Conservation (phyloP, 1,140 invertebrate genomes). For the Sitophilus oryzae region DNA sequence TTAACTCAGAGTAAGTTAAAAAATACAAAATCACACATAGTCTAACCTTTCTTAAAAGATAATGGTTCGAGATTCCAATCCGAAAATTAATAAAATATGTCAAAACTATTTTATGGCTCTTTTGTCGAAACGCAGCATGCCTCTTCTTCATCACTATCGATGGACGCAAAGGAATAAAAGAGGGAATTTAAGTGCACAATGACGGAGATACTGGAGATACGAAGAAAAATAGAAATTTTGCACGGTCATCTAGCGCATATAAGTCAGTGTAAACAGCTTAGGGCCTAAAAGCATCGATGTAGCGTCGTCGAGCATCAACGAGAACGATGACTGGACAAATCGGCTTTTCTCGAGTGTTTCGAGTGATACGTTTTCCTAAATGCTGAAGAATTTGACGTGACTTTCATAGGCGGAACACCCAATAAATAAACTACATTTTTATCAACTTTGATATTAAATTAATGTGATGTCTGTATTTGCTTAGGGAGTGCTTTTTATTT, state of each 20-base stretch:
- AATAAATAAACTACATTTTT: too few species aligned
- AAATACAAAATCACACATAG: background rate
- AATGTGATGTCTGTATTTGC: too few species aligned
- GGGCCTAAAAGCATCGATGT: background rate
- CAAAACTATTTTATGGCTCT: background rate
- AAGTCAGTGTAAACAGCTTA: conserved; percentile 4
- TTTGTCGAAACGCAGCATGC: background rate
- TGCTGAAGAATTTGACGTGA: conserved; percentile 3
- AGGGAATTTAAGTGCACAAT: conserved; percentile 1
- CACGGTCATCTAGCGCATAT: conserved; percentile 2
- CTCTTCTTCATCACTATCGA: background rate
- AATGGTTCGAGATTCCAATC: background rate
- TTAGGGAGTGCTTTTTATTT: too few species aligned
- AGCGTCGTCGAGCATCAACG: background rate
- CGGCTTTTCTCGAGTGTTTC: background rate
- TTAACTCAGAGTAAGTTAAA: background rate
- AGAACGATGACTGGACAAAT: background rate
- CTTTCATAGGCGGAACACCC: too few species aligned
- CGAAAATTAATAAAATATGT: background rate
- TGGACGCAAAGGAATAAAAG: background rate
- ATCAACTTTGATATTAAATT: too few species aligned
- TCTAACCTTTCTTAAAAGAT: background rate
- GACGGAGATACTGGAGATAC: background rate
- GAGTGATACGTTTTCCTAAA: conserved; percentile 3
- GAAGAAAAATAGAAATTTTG: conserved; percentile 5